Base-by-base conservation (phyloP, 2,113 vertebrate species). In the Tiliqua scincoides region DNA sequence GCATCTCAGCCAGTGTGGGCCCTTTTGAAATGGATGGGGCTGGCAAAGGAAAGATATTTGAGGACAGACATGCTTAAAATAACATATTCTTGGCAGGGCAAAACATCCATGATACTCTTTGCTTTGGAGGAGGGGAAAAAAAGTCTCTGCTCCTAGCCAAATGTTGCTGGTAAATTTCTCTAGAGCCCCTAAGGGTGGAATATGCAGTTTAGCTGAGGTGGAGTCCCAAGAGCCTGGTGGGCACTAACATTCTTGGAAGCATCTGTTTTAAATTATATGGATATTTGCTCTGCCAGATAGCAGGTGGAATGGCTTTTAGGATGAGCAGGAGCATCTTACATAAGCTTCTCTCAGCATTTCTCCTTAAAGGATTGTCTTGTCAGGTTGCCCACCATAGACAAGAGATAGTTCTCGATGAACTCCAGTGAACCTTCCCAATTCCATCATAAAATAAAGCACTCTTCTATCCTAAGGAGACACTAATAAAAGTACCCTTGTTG, bases 251-350 rank as follows among this genome's bases (percentile, higher is more conserved):
- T 93, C 87, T 95, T 89, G 90, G 74, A 94, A 93, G 93, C 52
- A 84, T 85, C 91, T 97, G 93, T 78, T 94, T 96, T 96, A 94
- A 93, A 96, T 95, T 93, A 93, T 63, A 37, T 25, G 79, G 65
- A 1, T 72, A 82, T 88, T 83, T 83, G 85, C 86, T 78, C 79
- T 92, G 88, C 91, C 89, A 93, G 85, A 93, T 87, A 94, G 76
- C 91, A 93, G 93, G 91, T 94, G 91, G 92, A 94, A 93, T 89
- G 89, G 79, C 79, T 90, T 89, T 93, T 84, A 83, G 65, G 87
- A 83, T 87, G n/a, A 88, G 70, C 61, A 82, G 91, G 88, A 93
- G 71, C 62, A 73, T 74, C 88, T 90, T 87, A 88, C 71, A 85
- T n/a, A 82, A 92, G 68, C 88, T 90, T 20, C 83, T 79, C 91